A percentile compares a stretch with the other conserved stretches of the same genome.
Conservation (phyloP, 53 echinoderm and acorn worm genomes). For the Temnopleurus reevesii region DNA sequence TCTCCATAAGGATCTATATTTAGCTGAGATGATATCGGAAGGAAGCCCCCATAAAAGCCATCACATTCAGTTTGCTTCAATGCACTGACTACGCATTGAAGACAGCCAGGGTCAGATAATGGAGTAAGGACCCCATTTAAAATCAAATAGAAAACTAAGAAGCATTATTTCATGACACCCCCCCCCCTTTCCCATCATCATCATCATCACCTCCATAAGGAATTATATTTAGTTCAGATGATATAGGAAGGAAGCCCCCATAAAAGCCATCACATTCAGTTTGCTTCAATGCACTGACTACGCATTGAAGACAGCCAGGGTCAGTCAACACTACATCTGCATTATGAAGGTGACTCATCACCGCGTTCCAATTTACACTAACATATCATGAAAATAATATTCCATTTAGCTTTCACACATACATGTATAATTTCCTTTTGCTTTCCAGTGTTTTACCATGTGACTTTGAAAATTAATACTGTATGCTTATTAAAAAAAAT, state of each 20-base stretch:
- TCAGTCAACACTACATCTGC: neutral
- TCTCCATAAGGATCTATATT: constrained; percentile 2
- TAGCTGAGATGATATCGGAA: constrained; percentile 24
- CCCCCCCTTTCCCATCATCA: neutral
- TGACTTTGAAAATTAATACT: too few relatives aligned
- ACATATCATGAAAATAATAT: too few relatives aligned
- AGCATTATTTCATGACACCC: neutral
- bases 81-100: too few relatives aligned
- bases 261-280: constrained; percentile 21
- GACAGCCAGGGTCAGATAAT: too few relatives aligned
- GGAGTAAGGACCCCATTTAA: too few relatives aligned
- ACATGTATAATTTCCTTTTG: too few relatives aligned
- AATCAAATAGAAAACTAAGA: too few relatives aligned
- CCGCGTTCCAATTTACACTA: neutral
- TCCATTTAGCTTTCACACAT: too few relatives aligned
- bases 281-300: constrained; percentile 19
- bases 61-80: constrained; percentile 23
- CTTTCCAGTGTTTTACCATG: too few relatives aligned
- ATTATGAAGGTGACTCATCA: constrained; percentile 10
- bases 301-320: neutral
- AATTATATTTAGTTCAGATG: constrained; percentile 34
- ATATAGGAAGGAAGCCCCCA: constrained; percentile 6
- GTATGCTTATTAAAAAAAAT: too few relatives aligned
- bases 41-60: constrained; percentile 21
- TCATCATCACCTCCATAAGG: neutral